These are phyloP conservation scores for Galemys pyrenaicus DNA, from an alignment of 2,113 vertebrate genomes.

Conservation along the genomic window DNA sequence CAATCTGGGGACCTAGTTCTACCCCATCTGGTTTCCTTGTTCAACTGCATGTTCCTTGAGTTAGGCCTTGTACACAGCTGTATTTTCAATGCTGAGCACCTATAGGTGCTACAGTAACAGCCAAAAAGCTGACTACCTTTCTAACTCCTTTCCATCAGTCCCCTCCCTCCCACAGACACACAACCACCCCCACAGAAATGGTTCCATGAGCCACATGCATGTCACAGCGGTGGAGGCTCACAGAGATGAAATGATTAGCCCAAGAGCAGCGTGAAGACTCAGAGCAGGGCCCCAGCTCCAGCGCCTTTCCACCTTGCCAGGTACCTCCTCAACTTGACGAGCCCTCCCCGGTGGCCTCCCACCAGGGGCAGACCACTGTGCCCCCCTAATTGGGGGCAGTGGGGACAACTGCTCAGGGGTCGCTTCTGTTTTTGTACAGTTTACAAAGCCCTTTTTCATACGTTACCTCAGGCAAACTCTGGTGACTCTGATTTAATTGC, in stretches of 20 bases:
- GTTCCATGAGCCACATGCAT: rapidly evolving
- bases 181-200: rapidly evolving
- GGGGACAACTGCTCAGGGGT: neutral
- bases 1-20: neutral
- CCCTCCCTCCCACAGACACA: rapidly evolving
- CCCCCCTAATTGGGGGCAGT: slow-evolving; percentile 38
- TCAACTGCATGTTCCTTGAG: neutral
- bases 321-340: neutral
- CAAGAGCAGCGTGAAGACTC: neutral
- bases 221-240: neutral
- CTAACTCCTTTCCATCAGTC: neutral
- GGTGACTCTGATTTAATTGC: slow-evolving; percentile 71
- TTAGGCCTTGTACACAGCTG: neutral
- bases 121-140: neutral
- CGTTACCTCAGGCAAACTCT: slow-evolving; percentile 42
- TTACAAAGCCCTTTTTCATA: slow-evolving; percentile 64
- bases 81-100: neutral
- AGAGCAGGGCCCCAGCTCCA: neutral
- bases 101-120: neutral
- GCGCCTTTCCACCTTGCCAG: neutral
- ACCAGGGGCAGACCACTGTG: neutral
- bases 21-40: neutral
- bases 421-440: slow-evolving; percentile 10
- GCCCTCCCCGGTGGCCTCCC: slow-evolving; percentile 24
- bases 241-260: neutral